Evolutionary conservation across 1,140 invertebrate species (phyloP).

Genomic region (Listronotus bonariensis): DNA sequence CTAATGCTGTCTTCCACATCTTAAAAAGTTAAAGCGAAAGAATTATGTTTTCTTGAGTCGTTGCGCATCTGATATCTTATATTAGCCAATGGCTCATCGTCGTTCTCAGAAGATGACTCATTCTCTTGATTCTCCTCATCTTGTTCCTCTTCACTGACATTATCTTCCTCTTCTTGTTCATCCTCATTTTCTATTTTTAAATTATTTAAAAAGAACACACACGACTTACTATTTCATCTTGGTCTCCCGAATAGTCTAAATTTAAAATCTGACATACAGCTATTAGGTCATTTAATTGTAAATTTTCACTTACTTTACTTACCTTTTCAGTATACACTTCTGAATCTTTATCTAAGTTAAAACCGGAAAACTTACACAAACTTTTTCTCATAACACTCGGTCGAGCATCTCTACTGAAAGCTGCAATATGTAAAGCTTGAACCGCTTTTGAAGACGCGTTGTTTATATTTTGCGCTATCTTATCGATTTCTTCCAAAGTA

Average conservation of each 20-base stretch:
- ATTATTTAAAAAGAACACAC: conserved; percentile 11
- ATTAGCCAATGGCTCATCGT: background rate
- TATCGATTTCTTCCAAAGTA: background rate
- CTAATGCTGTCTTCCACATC: too few species aligned
- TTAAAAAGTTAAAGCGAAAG: too few species aligned
- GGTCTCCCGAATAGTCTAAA: conserved; percentile 4
- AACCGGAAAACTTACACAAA: conserved; percentile 3
- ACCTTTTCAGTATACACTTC: background rate
- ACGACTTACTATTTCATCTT: background rate
- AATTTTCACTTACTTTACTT: background rate
- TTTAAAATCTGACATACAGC: conserved; percentile 9
- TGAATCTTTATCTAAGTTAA: conserved; percentile 7
- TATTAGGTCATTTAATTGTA: background rate
- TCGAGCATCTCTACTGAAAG: background rate
- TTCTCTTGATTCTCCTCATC: background rate
- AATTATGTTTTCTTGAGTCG: background rate
- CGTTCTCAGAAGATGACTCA: background rate
- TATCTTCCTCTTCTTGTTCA: background rate
- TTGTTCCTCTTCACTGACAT: background rate
- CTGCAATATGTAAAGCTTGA: too few species aligned
- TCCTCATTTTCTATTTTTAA: background rate
- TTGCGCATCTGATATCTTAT: background rate
- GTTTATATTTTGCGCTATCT: background rate
- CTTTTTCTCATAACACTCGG: background rate
- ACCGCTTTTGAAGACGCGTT: too few species aligned